Base-by-base conservation (phyloP, 2,797 vertebrate species). In the Xenopus petersii region DNA sequence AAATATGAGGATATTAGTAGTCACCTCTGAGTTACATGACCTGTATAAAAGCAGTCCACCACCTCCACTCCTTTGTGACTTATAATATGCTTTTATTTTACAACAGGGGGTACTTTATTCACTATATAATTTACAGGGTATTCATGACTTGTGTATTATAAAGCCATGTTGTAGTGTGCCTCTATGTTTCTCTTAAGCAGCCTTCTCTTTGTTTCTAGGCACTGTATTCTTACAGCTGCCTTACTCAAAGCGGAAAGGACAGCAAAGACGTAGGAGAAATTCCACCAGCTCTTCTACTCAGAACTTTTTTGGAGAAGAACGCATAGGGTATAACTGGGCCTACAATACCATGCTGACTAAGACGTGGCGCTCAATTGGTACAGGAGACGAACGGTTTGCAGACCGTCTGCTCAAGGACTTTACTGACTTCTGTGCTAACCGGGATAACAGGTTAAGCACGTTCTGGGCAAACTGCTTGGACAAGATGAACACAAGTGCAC, bases 271-370 rank as follows among this genome's bases (percentile, higher is more conserved):
- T 2, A 86, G 92, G 2, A 94, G 96, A 83, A 98, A 97, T 74
- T 94, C 94, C 62, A 92, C 93, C 5, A 98, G 95, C 55, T 93
- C 93, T 76, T 87, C 83, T 82, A 93, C 85, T 80, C 94, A 94
- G 75, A 92, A 88, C 59, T 92, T 95, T 72, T 95, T 93, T 64
- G 91, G 90, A 0, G 96, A 98, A 72, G 96, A 98, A 82, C 87
- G 84, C 0, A 88, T 94, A 0, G 97, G 97, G 70, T 98, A 94
- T 88, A 92, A 95, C 86, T 99, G 97, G 97, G 96, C 97, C 80
- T 97, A 97, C 88, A 99, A 99, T 89, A 98, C 94, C 82, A 98
- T 99, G 97, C 92, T 99, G 79, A 99, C 97, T 15, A 99, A 99
- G 85, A 95, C 94, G 0, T 99, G 97, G 97, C 91, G 96, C 64